Percentiles rank a stretch among this genome's conserved stretches.
Conservation (phyloP, 2,113 vertebrate species). For the Prolemur simus region DNA sequence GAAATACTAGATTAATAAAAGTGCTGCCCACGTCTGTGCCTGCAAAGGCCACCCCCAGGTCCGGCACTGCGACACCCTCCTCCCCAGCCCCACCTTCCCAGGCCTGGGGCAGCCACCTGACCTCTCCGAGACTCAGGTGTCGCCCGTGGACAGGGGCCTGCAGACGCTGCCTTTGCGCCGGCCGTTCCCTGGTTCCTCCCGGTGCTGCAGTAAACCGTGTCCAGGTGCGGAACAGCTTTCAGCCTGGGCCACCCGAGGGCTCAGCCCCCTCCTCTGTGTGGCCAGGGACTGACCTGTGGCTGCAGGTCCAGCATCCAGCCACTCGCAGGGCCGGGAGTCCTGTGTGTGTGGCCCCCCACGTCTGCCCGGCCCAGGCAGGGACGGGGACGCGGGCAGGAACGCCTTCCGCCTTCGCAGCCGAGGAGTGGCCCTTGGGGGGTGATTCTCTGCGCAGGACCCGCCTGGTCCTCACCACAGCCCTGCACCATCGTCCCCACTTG, state of each 20-base stretch:
- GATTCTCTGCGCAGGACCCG: neutral
- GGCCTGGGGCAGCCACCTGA: neutral
- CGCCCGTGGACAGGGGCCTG: neutral
- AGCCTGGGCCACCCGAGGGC: neutral
- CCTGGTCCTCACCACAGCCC: neutral
- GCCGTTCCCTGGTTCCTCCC: neutral
- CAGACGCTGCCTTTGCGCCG: neutral
- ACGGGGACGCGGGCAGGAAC: too few relatives aligned
- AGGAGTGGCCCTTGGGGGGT: neutral
- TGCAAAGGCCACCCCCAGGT: neutral
- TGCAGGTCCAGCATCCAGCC: too few relatives aligned
- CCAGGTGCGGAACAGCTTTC: neutral
- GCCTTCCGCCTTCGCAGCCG: neutral
- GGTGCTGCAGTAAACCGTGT: neutral
- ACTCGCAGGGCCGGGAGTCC: neutral
- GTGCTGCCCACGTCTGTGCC: accelerated
- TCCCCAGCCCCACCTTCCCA: neutral
- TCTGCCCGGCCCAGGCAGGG: neutral
- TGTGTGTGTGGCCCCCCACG: too few relatives aligned
- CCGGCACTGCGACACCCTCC: neutral
- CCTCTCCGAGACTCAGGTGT: neutral
- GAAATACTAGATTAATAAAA: neutral
- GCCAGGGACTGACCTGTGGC: neutral
- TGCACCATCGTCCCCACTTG: neutral
- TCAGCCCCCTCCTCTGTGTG: neutral